Evolutionary conservation across 1,140 invertebrate species (phyloP).

Genomic region (Aphidius gifuensis): DNA sequence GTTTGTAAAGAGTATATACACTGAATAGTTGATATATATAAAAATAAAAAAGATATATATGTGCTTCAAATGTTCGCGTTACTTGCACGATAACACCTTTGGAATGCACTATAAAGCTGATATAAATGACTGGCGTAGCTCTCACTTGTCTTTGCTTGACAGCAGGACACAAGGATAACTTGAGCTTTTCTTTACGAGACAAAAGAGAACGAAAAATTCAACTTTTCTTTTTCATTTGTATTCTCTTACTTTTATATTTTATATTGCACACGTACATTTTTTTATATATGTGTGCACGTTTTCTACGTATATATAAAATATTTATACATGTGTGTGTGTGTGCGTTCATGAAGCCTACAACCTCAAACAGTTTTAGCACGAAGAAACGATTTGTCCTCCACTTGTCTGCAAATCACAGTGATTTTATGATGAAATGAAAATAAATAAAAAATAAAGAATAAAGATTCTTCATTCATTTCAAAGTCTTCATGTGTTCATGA

Average conservation of each 20-base stretch:
- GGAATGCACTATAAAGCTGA: constrained; percentile 28
- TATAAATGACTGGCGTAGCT: constrained; percentile 29
- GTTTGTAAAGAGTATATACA: neutral
- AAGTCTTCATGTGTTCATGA: too few species aligned
- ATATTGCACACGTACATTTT: neutral
- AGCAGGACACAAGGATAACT: constrained; percentile 20
- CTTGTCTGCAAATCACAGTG: constrained; percentile 15
- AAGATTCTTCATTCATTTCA: neutral
- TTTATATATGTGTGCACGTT: neutral
- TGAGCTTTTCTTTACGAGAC: neutral
- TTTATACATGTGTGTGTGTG: neutral
- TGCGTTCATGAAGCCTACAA: neutral
- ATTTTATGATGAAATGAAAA: constrained; percentile 1
- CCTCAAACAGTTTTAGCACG: constrained; percentile 21
- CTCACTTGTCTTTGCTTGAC: constrained; percentile 28
- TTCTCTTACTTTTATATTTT: neutral
- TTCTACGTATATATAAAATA: neutral
- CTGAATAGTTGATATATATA: too few species aligned
- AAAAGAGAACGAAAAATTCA: neutral
- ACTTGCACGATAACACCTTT: constrained; percentile 24
- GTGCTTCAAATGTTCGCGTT: constrained; percentile 16
- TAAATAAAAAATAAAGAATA: neutral
- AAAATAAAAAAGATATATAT: neutral
- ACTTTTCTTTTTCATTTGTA: neutral
- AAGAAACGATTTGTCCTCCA: constrained; percentile 28